Evolutionary conservation across 1,140 invertebrate genomes (phyloP).

Genomic region (Ptiloglossa arizonensis): DNA sequence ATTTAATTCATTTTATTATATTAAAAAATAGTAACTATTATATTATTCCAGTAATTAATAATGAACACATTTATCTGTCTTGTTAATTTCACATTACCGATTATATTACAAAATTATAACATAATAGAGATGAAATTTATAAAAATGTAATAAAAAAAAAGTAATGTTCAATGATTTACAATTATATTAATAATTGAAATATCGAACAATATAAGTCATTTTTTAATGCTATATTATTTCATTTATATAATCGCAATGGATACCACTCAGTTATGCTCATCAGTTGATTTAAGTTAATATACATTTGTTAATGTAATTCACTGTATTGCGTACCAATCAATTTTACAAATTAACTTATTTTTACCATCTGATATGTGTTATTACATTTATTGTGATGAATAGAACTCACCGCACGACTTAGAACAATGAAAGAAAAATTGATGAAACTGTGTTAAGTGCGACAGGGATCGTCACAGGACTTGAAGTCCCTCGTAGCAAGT

Average conservation of each 20-base stretch:
- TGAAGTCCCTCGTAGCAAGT: conserved; percentile 12
- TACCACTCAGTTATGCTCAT: background rate
- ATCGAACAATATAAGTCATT: background rate
- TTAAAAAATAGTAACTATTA: background rate
- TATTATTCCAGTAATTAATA: background rate
- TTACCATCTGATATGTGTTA: background rate
- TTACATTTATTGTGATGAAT: conserved; percentile 16
- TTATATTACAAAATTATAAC: background rate
- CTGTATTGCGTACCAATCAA: background rate
- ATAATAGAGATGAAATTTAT: background rate
- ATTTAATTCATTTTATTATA: background rate
- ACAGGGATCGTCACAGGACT: conserved; percentile 3
- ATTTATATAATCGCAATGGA: conserved; percentile 57
- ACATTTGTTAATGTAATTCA: background rate
- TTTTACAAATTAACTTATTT: background rate
- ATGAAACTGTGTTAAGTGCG: background rate
- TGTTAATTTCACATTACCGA: background rate
- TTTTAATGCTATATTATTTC: conserved; percentile 34
- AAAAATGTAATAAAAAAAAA: background rate
- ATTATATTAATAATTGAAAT: background rate
- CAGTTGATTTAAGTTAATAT: background rate
- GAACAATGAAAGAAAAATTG: conserved; percentile 21
- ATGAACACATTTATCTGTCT: background rate
- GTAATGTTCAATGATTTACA: background rate
- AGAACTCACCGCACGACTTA: conserved; percentile 42